Evolutionary conservation across 2,888 invertebrate species (phyloP).

Genomic region (Leptopilina myrica): DNA sequence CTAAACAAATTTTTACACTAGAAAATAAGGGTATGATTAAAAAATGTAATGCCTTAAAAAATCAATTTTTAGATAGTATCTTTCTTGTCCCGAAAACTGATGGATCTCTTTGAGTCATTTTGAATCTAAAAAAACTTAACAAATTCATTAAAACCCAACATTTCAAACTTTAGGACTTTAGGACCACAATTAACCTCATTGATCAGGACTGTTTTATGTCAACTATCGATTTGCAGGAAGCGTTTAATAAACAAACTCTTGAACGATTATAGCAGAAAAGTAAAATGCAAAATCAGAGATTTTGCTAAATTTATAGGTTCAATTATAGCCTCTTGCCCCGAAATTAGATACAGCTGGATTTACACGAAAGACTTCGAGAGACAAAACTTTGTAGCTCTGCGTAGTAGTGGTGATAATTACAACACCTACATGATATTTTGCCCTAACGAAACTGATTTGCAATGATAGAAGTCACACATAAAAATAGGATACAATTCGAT

Average conservation of each 20-base stretch:
- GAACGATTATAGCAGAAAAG: too few species aligned
- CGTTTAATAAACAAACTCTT: constrained; percentile 28
- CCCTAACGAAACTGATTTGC: too few species aligned
- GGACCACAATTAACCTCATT: constrained; percentile 41
- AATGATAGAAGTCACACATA: too few species aligned
- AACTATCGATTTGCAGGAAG: constrained; percentile 46
- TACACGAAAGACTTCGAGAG: too few species aligned
- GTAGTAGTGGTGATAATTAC: too few species aligned
- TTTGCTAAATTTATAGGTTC: too few species aligned
- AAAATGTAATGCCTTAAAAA: constrained; percentile 18
- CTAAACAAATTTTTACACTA: neutral
- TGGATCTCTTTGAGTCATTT: constrained; percentile 41
- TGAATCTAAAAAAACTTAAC: constrained; percentile 46
- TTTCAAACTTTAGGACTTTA: constrained; percentile 47
- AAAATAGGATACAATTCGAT: too few species aligned
- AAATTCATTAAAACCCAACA: constrained; percentile 39
- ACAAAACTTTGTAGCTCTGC: too few species aligned
- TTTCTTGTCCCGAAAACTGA: constrained; percentile 42
- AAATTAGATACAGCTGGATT: too few species aligned
- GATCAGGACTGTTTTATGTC: constrained; percentile 42
- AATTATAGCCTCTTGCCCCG: too few species aligned
- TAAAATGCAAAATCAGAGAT: too few species aligned
- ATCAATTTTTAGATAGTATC: constrained; percentile 45
- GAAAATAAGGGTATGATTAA: constrained; percentile 42
- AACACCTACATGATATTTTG: too few species aligned